A percentile compares a stretch with the other conserved stretches of the same genome.
phyloP scores from a whole-genome alignment of 2,113 vertebrate species.

The Cochlearius cochlearius region DNA sequence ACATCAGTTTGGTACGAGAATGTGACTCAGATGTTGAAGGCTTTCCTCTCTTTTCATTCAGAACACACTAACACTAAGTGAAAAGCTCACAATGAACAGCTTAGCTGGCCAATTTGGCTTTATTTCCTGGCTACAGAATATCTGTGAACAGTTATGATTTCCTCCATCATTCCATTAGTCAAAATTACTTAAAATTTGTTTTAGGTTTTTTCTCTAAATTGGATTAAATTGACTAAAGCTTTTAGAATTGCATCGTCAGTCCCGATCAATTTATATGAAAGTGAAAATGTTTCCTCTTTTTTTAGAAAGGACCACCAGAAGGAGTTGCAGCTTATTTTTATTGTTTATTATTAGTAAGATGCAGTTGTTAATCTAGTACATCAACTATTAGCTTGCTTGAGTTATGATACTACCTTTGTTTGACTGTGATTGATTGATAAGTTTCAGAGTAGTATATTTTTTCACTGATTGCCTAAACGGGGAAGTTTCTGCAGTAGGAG shows the following conservation, averaged over 20 bases:
- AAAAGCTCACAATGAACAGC: conserved; percentile 23
- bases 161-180: conserved; percentile 16
- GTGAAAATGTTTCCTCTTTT: neutral
- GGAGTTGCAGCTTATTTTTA: neutral
- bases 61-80: conserved; percentile 60
- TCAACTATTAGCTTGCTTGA: neutral
- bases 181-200: neutral
- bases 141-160: conserved; percentile 50
- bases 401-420: neutral
- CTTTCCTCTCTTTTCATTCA: conserved; percentile 35
- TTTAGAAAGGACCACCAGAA: neutral
- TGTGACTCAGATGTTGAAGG: conserved; percentile 60
- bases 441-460: neutral
- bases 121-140: conserved; percentile 27
- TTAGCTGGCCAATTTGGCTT: conserved; percentile 49
- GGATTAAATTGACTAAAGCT: conserved; percentile 12
- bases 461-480: neutral
- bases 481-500: neutral
- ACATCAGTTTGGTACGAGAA: conserved; percentile 72
- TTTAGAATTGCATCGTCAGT: neutral
- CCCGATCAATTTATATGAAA: neutral
- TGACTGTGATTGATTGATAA: neutral
- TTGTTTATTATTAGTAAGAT: neutral
- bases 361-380: neutral
- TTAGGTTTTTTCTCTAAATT: neutral